These are phyloP conservation scores for Drosophila bipectinata DNA, from an alignment of 1,140 invertebrate genomes.

Conservation along the genomic window DNA sequence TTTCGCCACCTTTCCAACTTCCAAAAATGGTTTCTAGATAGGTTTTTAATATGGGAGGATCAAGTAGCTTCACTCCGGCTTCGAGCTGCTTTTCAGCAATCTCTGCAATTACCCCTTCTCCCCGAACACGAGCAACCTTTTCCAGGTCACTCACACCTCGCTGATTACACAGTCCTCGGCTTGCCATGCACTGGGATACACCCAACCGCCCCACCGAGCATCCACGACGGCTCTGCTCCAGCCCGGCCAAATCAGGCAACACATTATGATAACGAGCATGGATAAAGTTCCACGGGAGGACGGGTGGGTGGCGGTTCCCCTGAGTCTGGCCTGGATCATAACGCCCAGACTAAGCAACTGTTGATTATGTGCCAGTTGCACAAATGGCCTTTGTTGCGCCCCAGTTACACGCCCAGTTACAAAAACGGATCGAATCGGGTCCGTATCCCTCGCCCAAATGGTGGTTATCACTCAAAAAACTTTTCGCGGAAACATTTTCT, in stretches of 20 bases:
- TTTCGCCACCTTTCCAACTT: conserved; percentile 30
- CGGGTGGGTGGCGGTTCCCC: neutral
- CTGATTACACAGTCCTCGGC: conserved; percentile 48
- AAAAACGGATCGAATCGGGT: conserved; percentile 34
- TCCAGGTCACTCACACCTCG: conserved; percentile 72
- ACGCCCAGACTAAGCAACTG: conserved; percentile 71
- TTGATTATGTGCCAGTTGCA: conserved; percentile 78
- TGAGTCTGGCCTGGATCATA: conserved; percentile 39
- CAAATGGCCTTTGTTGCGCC: conserved; percentile 71
- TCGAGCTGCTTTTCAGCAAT: conserved; percentile 19
- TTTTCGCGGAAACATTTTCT: neutral
- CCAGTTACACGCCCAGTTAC: conserved; percentile 70
- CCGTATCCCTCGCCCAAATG: conserved; percentile 14
- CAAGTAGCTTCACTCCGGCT: conserved; percentile 25
- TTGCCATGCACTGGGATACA: conserved; percentile 37
- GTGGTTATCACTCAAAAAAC: conserved; percentile 16
- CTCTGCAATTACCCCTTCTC: conserved; percentile 26
- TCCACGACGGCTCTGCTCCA: conserved; percentile 17
- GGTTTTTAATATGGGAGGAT: conserved; percentile 53
- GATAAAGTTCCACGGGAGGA: conserved; percentile 32
- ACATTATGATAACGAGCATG: conserved; percentile 81
- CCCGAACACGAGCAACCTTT: conserved; percentile 23
- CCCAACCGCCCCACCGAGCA: conserved; percentile 17
- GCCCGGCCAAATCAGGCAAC: conserved; percentile 56
- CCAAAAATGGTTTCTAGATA: conserved; percentile 32